phyloP scores from a whole-genome alignment of 1,140 invertebrate species.

The Pseudomyrmex sp. region DNA sequence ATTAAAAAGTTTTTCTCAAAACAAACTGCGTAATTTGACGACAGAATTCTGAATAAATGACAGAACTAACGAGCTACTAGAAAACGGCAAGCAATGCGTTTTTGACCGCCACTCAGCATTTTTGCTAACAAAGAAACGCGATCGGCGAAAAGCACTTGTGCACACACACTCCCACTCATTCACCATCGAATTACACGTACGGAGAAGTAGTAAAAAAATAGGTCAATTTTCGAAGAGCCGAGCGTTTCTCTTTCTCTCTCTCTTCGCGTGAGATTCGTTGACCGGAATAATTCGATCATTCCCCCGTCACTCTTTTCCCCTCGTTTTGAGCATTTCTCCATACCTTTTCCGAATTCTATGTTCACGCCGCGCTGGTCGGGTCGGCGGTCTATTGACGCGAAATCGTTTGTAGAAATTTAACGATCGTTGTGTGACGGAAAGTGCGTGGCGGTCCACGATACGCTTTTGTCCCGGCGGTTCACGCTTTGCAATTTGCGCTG shows the following conservation, averaged over 20 bases:
- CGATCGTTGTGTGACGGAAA: constrained; percentile 8
- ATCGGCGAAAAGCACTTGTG: constrained; percentile 2
- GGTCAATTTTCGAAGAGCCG: constrained; percentile 18
- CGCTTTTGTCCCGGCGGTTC: constrained; percentile 26
- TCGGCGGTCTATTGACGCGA: constrained; percentile 36
- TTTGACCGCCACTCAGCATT: constrained; percentile 30
- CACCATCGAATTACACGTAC: constrained; percentile 41
- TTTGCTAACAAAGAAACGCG: constrained; percentile 33
- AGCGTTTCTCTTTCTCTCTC: constrained; percentile 1
- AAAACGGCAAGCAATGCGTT: constrained; percentile 43
- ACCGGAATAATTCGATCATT: constrained; percentile 59
- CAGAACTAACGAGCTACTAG: constrained; percentile 34
- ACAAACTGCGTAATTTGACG: constrained; percentile 21
- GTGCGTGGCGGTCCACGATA: constrained; percentile 13
- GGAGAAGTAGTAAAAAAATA: constrained; percentile 26
- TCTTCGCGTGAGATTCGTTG: constrained; percentile 35
- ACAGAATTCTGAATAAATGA: constrained; percentile 42
- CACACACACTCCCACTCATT: constrained; percentile 30
- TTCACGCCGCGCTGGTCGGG: background rate
- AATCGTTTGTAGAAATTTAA: constrained; percentile 58
- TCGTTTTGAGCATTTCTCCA: constrained; percentile 30
- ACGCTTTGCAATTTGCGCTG: background rate
- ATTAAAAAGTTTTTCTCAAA: background rate
- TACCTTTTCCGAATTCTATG: constrained; percentile 49
- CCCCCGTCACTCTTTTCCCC: background rate